Conservation (phyloP, 2,888 invertebrate species). For the Platycheirus albimanus region DNA sequence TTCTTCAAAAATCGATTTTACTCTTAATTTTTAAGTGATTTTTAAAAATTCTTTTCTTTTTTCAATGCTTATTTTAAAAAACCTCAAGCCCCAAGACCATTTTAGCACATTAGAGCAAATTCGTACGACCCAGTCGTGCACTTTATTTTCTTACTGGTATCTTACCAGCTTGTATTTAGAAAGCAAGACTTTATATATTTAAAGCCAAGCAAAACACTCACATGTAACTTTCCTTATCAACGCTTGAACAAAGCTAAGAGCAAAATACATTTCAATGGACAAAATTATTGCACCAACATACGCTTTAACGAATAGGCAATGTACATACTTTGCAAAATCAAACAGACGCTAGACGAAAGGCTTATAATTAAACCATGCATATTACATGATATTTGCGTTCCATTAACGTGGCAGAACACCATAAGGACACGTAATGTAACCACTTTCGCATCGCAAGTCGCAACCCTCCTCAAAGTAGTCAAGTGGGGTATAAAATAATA, state of each 20-base stretch:
- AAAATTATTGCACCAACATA: slow-evolving; percentile 69
- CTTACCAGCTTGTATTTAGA: no score
- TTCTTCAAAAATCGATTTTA: no score
- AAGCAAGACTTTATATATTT: no score
- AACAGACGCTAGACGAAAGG: slow-evolving; percentile 66
- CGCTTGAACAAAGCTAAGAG: slow-evolving; percentile 4
- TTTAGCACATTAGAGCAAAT: no score
- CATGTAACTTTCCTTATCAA: no score
- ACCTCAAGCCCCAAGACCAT: no score
- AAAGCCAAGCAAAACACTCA: no score
- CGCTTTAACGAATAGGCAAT: slow-evolving; percentile 54
- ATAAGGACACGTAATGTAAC: slow-evolving; percentile 69
- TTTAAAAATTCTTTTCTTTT: no score
- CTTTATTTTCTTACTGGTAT: no score
- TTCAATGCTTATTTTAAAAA: no score
- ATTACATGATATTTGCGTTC: slow-evolving; percentile 69
- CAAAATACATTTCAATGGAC: slow-evolving; percentile 6
- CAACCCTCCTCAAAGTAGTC: slow-evolving; percentile 31
- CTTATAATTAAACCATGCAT: slow-evolving; percentile 73
- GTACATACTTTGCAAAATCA: slow-evolving; percentile 50
- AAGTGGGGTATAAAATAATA: slow-evolving; percentile 48
- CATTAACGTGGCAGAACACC: slow-evolving; percentile 66
- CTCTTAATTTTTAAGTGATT: no score
- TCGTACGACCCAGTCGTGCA: no score
- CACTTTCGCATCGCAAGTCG: slow-evolving; percentile 25